These are phyloP conservation scores for Phrixothrix hirtus DNA, from an alignment of 2,888 invertebrate genomes.

Conservation along the genomic window DNA sequence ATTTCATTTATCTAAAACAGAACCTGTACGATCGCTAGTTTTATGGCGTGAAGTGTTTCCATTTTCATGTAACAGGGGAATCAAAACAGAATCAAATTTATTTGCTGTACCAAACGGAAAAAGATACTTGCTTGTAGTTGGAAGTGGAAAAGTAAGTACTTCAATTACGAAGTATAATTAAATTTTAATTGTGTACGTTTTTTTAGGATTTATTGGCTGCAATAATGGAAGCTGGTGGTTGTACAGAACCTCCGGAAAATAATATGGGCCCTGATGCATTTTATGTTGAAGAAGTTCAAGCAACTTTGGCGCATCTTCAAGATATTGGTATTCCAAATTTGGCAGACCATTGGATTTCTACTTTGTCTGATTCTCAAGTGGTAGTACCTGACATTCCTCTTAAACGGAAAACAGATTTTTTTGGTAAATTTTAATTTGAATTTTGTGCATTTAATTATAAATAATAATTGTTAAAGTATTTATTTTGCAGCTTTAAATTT, in stretches of 20 bases:
- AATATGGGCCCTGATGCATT: constrained; percentile 75
- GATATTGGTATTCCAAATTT: constrained; percentile 76
- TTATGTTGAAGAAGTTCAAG: constrained; percentile 89
- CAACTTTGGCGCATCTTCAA: constrained; percentile 76
- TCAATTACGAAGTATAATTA: no score
- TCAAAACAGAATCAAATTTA: constrained; percentile 35
- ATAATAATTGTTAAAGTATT: neutral
- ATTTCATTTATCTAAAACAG: constrained; percentile 67
- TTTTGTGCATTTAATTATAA: neutral
- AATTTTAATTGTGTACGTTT: no score
- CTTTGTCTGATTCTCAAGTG: constrained; percentile 69
- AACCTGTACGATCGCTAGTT: constrained; percentile 71
- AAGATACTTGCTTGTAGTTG: constrained; percentile 75
- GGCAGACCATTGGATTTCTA: constrained; percentile 68
- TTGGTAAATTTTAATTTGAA: constrained; percentile 38
- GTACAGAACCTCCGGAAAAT: constrained; percentile 67
- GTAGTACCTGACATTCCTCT: constrained; percentile 43
- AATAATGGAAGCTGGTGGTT: constrained; percentile 77
- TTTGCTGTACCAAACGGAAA: constrained; percentile 64
- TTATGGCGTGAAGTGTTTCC: constrained; percentile 79
- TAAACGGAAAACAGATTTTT: constrained; percentile 43
- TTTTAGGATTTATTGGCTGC: constrained; percentile 70
- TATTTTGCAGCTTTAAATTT: no score
- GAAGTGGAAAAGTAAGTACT: constrained; percentile 64
- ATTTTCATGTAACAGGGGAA: constrained; percentile 53